Evolutionary conservation across 2,888 invertebrate species (phyloP).

Genomic region (Thera britannica): DNA sequence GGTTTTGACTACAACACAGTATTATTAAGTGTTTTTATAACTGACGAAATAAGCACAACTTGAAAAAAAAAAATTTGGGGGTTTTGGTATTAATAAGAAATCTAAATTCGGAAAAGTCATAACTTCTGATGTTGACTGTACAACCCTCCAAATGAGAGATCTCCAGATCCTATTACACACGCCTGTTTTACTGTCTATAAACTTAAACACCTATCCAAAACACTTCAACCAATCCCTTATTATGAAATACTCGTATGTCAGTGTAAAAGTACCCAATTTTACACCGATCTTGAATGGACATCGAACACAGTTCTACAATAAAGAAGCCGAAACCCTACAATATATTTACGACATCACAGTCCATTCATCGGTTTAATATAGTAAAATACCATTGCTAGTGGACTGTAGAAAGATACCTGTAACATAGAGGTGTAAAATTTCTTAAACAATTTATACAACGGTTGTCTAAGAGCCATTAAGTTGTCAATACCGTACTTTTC

Average conservation of each 20-base stretch:
- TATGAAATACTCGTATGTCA: slow-evolving; percentile 47
- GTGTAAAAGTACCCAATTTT: slow-evolving; percentile 47
- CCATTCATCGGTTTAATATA: slow-evolving; percentile 66
- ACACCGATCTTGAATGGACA: slow-evolving; percentile 54
- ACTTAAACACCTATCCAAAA: slow-evolving; percentile 67
- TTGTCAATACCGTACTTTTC: not conserved
- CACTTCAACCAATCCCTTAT: slow-evolving; percentile 54
- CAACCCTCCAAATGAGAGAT: slow-evolving; percentile 7
- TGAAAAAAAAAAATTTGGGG: too few species aligned
- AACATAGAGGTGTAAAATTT: slow-evolving; percentile 80
- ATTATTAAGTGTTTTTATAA: too few species aligned
- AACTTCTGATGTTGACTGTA: too few species aligned
- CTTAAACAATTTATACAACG: slow-evolving; percentile 77
- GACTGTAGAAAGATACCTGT: slow-evolving; percentile 66
- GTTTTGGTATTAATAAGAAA: too few species aligned
- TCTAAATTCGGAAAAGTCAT: too few species aligned
- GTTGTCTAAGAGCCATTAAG: slow-evolving; percentile 48
- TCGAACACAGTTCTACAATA: slow-evolving; percentile 60
- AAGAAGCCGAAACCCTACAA: slow-evolving; percentile 65
- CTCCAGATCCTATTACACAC: slow-evolving; percentile 70
- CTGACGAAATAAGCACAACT: too few species aligned
- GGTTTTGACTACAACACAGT: too few species aligned
- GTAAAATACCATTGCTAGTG: slow-evolving; percentile 70
- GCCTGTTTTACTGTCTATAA: slow-evolving; percentile 77
- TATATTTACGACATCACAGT: slow-evolving; percentile 71